Evolutionary conservation across 2,797 vertebrate species (phyloP), one percentile per base, ranked within the genome.

Genomic region (Streptopelia turtur): DNA sequence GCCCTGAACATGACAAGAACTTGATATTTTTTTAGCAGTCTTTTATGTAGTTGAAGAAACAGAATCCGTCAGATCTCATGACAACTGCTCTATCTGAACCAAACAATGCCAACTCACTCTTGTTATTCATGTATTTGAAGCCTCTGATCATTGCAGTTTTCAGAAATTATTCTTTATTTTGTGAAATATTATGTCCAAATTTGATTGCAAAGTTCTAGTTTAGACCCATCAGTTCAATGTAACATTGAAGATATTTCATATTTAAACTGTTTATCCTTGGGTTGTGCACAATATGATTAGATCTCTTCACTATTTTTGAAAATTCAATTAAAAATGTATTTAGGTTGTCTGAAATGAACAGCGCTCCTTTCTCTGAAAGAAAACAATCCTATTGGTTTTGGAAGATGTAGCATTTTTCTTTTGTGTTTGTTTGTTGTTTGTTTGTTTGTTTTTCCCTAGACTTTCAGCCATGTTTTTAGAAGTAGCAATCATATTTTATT

Each of bases 121-220:
- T 75, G 30, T 64, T 91, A 77, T 74, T 83, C 11, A 24, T 35
- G 25, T 55, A 28, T 93, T 87, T 91, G 63, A 91, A 84, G 63
- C 13, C n/a, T 86, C 82, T 89, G 82, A 91, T 85, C 59, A 79
- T 64, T 79, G 31, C 37, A 79, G 55, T 63, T 92, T 79, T 94
- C 66, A 89, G 65, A 91, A 87, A 64, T 49, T 4, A 31, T 71
- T 69, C 47, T 63, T 91, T 78, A 74, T 68, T 84, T 89, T 78
- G 25, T 68, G 49, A 81, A 94, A 60, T 77, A 63, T 20, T 8
- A 56, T 68, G 15, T 52, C 56, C 28, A 60, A 78, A 86, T 75
- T 39, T 69, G 69, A 90, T 63, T 71, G 33, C 11, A 89, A 78
- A 91, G 87, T 87, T 94, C 66, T 50, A 79, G 4, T 6, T 93